These are phyloP conservation scores for Pipistrellus pipistrellus DNA, from an alignment of 2,797 vertebrate species.

Conservation along the genomic window DNA sequence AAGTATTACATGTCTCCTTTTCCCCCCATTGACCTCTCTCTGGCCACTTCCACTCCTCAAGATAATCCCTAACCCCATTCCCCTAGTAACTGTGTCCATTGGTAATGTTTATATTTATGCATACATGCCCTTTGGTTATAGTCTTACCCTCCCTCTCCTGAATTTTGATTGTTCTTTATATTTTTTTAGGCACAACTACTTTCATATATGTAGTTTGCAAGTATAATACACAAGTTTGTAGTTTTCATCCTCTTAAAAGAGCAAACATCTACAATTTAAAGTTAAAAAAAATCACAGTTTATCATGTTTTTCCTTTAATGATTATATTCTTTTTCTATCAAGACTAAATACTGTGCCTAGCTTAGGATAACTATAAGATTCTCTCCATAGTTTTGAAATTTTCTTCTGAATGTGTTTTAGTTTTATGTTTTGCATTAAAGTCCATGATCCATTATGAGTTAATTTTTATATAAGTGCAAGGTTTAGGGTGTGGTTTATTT, in stretches of 20 bases:
- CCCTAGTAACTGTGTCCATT: too few relatives aligned
- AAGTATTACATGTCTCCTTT: too few relatives aligned
- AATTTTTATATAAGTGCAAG: not conserved
- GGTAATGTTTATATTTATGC: too few relatives aligned
- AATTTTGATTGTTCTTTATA: not conserved
- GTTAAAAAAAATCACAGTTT: not conserved
- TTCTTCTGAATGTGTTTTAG: not conserved
- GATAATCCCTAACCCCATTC: too few relatives aligned
- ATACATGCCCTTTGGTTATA: too few relatives aligned
- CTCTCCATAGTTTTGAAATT: not conserved
- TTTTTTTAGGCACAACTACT: not conserved
- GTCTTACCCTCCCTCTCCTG: too few relatives aligned
- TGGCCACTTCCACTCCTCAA: too few relatives aligned
- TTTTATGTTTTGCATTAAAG: not conserved
- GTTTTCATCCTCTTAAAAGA: not conserved
- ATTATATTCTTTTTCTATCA: not conserved
- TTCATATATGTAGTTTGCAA: not conserved
- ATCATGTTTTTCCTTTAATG: not conserved
- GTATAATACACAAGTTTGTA: not conserved
- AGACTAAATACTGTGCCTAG: not conserved
- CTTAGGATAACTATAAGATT: not conserved
- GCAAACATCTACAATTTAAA: not conserved
- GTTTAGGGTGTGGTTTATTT: not conserved
- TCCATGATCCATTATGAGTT: not conserved
- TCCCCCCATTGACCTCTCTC: too few relatives aligned